Conservation (phyloP, 1,140 invertebrate species). For the Hyposmocoma kahamanoa region DNA sequence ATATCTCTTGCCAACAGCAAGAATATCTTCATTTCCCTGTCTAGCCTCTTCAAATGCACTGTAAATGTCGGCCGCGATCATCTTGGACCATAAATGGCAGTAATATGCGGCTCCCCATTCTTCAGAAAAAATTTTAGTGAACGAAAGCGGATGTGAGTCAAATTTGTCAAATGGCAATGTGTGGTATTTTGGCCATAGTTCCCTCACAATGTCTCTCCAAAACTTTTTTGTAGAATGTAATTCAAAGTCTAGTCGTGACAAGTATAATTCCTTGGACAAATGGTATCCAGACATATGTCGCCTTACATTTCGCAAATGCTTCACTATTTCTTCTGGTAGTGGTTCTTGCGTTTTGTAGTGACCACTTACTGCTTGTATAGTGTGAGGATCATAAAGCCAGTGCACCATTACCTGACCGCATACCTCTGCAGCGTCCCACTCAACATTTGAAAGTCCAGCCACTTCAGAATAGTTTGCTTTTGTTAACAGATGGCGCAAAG, state of each 20-base stretch:
- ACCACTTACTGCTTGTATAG: slow-evolving; percentile 80
- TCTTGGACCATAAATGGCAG: slow-evolving; percentile 85
- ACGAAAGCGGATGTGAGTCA: slow-evolving; percentile 86
- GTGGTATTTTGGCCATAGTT: slow-evolving; percentile 86
- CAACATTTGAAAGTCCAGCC: slow-evolving; percentile 88
- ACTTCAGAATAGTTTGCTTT: slow-evolving; percentile 87
- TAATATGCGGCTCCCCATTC: slow-evolving; percentile 86
- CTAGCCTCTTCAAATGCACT: slow-evolving; percentile 86
- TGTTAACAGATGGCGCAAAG: slow-evolving; percentile 87
- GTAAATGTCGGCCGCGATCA: slow-evolving; percentile 93
- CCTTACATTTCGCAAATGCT: slow-evolving; percentile 77
- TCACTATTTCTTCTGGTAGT: slow-evolving; percentile 78
- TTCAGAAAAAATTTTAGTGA: slow-evolving; percentile 82
- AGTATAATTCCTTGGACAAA: slow-evolving; percentile 87
- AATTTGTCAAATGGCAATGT: slow-evolving; percentile 82
- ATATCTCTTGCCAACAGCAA: slow-evolving; percentile 80
- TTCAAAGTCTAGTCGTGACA: slow-evolving; percentile 89
- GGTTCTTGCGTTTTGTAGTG: slow-evolving; percentile 84
- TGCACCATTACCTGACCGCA: slow-evolving; percentile 86
- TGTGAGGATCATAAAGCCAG: slow-evolving; percentile 84
- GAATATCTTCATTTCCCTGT: slow-evolving; percentile 65
- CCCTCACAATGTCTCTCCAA: slow-evolving; percentile 85
- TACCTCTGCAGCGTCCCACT: slow-evolving; percentile 92
- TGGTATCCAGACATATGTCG: slow-evolving; percentile 86
- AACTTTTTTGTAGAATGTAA: slow-evolving; percentile 84